phyloP scores from a whole-genome alignment of 2,797 vertebrate genomes.

The Acipenser oxyrinchus region DNA sequence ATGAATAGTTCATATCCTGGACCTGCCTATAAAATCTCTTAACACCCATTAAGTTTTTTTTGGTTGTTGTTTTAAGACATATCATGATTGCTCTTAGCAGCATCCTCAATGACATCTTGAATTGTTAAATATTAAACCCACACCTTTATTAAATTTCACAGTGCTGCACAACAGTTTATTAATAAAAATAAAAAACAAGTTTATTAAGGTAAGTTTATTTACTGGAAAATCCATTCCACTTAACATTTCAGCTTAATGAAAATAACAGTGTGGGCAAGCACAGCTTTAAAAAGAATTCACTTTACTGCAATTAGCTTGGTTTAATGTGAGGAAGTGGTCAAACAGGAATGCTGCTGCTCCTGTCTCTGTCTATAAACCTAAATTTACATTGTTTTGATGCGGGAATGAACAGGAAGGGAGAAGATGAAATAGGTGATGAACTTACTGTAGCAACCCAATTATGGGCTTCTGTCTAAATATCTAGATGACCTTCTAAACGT shows the following conservation, averaged over 20 bases:
- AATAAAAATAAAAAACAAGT: conserved; percentile 14
- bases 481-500: no score
- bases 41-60: no score
- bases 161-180: not conserved
- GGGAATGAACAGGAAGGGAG: no score
- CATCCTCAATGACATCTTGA: conserved; percentile 29
- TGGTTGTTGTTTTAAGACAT: no score
- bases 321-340: not conserved
- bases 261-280: conserved; percentile 18
- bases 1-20: no score
- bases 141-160: conserved; percentile 2
- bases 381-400: no score
- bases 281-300: not conserved
- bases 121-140: conserved; percentile 27
- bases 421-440: no score
- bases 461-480: no score
- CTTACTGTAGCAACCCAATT: no score
- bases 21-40: no score
- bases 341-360: not conserved
- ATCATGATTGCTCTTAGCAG: no score
- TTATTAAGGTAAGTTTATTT: conserved; percentile 30
- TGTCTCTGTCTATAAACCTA: not conserved
- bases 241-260: conserved; percentile 23
- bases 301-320: no score
- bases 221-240: conserved; percentile 25